Base-by-base conservation (phyloP, 2,797 vertebrate genomes). In the Molossus alvarezi region DNA sequence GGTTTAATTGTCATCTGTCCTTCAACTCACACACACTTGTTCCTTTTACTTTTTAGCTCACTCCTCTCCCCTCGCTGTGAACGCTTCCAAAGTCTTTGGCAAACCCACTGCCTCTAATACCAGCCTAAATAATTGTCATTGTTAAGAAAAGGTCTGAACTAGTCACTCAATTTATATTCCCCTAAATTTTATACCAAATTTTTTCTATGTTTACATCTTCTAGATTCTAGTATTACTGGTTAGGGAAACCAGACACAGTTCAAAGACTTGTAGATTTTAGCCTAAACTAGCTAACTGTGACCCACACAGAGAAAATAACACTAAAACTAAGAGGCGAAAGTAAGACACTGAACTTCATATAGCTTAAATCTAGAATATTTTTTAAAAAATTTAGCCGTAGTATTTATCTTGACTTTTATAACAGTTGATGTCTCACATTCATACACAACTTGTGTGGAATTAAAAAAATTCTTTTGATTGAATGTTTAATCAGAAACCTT, bases 351-450 rank as follows among this genome's bases (percentile, higher is more conserved):
- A 4, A 53, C 21, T 17, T 85, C 62, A 25, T 75, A 72, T 29
- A 48, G 41, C 13, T 81, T 48, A 94, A 92, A 81, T 51, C 0
- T 48, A 84, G 37, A 71, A 37, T 58, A 65, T 65, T 29, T 69
- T 65, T 67, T 53, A 18, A 25, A 14, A 14, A 20, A 58, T 94
- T 58, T 45, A 73, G 11, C 55, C 58, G 64, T 73, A 93, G 18
- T 6, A 69, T 64, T 58, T 90, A 69, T 77, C 27, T 81, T 90
- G 53, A 86, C 29, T 14, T 75, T 69, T 77, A 33, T 82, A 85
- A 81, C 18, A 93, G 37, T 25, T 72, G 15, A 62, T 72, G 62
- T 8, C 5, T 89, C 67, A 89, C 7, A 91, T n/a, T 80, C 10
- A 48, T 29, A 53, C 13, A 71, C 14, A 3, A 79, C 11, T 17